Evolutionary conservation across 2,113 vertebrate species (phyloP).

Genomic region (Pristiophorus japonicus): DNA sequence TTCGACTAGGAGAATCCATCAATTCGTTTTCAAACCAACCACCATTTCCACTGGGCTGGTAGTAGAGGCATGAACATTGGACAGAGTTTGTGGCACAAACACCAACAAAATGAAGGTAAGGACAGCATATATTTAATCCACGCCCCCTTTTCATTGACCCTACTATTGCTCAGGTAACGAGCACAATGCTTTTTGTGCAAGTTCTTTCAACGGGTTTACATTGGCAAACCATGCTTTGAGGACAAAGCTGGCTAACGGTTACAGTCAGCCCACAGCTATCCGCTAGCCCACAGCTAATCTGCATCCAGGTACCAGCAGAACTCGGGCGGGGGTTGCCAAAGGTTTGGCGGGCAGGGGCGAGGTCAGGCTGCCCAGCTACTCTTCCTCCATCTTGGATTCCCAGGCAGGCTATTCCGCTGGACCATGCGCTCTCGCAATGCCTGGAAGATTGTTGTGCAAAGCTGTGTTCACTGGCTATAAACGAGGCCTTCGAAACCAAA

Average conservation of each 20-base stretch:
- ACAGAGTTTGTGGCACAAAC: not conserved
- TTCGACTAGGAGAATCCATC: not conserved
- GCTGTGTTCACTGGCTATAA: no score
- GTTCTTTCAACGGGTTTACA: not conserved
- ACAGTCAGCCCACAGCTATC: not conserved
- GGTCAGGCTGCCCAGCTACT: not conserved
- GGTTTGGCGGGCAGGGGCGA: no score
- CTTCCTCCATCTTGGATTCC: no score
- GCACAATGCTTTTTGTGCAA: not conserved
- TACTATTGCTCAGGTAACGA: not conserved
- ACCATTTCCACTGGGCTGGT: not conserved
- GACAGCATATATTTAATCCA: not conserved
- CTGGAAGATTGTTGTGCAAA: no score
- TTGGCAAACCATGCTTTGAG: not conserved
- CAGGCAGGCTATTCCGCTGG: no score
- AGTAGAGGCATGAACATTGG: not conserved
- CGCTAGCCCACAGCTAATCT: not conserved
- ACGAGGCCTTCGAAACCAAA: no score
- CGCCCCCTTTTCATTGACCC: not conserved
- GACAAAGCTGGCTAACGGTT: not conserved
- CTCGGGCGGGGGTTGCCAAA: no score
- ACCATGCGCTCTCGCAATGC: no score
- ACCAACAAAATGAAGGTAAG: not conserved
- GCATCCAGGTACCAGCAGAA: no score
- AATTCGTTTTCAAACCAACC: not conserved